Base-by-base conservation (phyloP, 64 coral and sea anemone species). In the Catalaphyllia jardinei region DNA sequence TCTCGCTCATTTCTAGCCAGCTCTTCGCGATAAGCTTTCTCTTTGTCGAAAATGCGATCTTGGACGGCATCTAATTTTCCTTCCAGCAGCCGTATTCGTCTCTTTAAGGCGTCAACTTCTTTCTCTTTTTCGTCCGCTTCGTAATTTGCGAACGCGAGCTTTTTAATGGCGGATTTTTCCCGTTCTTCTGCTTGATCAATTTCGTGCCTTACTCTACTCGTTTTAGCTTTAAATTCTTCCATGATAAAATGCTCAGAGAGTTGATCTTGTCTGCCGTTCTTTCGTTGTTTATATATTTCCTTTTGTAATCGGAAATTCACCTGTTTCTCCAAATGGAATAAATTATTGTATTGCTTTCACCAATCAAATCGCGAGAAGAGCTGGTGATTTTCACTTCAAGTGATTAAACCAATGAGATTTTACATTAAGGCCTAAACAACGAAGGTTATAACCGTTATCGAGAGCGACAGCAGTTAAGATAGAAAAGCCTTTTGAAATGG, bases 211-310 rank as follows among this genome's bases (percentile, higher is more conserved):
- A 87, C 20, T 24, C 38, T 54, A 31, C 50, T 65, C 8, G 74
- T 92, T 92, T 92, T 92, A 25, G 67, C 83, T 55, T 86, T 86
- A 29, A 92, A 87, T 79, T 92, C 86, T 72, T 92, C 90, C 90
- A 92, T 92, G 69, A 15, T 79, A 27, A 12, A 57, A 13, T 57
- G 22, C 51, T 69, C 71, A 25, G 60, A 71, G 71, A 2, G 79
- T 64, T 85, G 81, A 69, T 85, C 81, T 67, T 38, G 22, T 8
- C 42, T 46, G 25, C 25, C 9, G 62, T 19, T 67, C 12, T 4
- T 35, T 69, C 63, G 63, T 67, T 71, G 81, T 71, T 85, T 85
- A 38, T 69, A 49, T 71, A 52, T 51, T 71, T 46, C n/a, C 24
- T 85, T 69, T 71, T 27, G 33, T 67, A 69, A 51, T 71, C 31